Evolutionary conservation across 2,888 invertebrate genomes (phyloP).

Genomic region (Cheilosia scutellata): DNA sequence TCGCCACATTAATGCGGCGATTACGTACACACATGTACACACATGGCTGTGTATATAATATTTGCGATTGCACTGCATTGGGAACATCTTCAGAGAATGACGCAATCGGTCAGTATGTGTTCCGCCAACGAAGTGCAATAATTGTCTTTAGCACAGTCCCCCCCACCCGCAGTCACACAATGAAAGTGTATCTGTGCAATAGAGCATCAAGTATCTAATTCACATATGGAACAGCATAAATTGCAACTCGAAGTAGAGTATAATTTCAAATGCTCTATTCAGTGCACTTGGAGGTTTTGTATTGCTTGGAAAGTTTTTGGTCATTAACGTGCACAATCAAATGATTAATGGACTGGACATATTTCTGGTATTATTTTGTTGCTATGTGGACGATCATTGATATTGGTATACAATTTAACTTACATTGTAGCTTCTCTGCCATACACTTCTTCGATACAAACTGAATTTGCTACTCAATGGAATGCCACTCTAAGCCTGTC

Average conservation of each 20-base stretch:
- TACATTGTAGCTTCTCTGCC: too few species aligned
- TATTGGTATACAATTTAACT: too few species aligned
- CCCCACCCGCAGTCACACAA: background rate
- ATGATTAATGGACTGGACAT: background rate
- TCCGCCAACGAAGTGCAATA: slow-evolving; percentile 21
- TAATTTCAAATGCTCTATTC: slow-evolving; percentile 30
- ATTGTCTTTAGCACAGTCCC: slow-evolving; percentile 10
- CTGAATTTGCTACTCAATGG: too few species aligned
- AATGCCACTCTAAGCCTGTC: too few species aligned
- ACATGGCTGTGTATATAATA: background rate
- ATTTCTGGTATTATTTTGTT: background rate
- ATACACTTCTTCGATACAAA: too few species aligned
- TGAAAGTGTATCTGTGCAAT: slow-evolving; percentile 42
- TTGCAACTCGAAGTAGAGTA: slow-evolving; percentile 22
- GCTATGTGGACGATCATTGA: background rate
- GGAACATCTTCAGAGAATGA: slow-evolving; percentile 33
- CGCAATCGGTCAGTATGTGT: slow-evolving; percentile 37
- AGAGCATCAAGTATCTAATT: slow-evolving; percentile 35
- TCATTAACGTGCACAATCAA: background rate
- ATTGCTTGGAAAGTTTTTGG: background rate
- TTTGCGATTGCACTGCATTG: slow-evolving; percentile 7
- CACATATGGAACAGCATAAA: slow-evolving; percentile 34
- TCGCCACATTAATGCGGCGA: slow-evolving; percentile 1
- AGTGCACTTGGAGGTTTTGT: slow-evolving; percentile 37
- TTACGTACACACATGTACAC: slow-evolving; percentile 7